Percentiles rank a stretch among this genome's conserved stretches.
These are phyloP conservation scores for Drosophila busckii DNA, from an alignment of 1,140 invertebrate species.

Conservation along the genomic window DNA sequence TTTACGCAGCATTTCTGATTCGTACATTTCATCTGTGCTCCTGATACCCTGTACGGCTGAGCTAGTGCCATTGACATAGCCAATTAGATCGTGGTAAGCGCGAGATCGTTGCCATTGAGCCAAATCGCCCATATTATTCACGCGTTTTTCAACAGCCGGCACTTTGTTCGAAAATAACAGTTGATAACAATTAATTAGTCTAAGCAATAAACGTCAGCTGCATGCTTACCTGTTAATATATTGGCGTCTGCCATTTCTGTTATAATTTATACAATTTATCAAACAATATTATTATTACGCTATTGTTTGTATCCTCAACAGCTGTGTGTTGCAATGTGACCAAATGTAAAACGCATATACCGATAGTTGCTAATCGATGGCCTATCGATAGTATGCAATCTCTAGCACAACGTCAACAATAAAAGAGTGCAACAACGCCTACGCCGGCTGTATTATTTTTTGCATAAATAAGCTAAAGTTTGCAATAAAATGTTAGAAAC, in stretches of 20 bases:
- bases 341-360: neutral
- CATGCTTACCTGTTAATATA: constrained; percentile 30
- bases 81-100: constrained; percentile 92
- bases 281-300: constrained; percentile 19
- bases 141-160: constrained; percentile 80
- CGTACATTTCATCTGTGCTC: constrained; percentile 82
- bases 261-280: constrained; percentile 6
- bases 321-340: constrained; percentile 11
- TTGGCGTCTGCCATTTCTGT: constrained; percentile 52
- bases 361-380: too few species aligned
- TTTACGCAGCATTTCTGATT: constrained; percentile 83
- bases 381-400: too few species aligned
- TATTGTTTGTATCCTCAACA: constrained; percentile 32
- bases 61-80: constrained; percentile 92
- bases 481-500: constrained; percentile 84
- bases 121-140: constrained; percentile 87
- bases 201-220: neutral
- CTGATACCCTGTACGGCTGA: constrained; percentile 90
- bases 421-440: constrained; percentile 26
- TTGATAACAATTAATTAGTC: neutral
- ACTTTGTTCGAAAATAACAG: constrained; percentile 20
- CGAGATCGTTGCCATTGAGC: constrained; percentile 90
- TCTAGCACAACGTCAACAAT: constrained; percentile 32
- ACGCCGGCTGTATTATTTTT: constrained; percentile 36
- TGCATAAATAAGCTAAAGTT: neutral